Percentiles rank a stretch among this genome's conserved stretches.
Evolutionary conservation across 2,888 invertebrate genomes (phyloP).

Genomic region (Conomelus anceps): DNA sequence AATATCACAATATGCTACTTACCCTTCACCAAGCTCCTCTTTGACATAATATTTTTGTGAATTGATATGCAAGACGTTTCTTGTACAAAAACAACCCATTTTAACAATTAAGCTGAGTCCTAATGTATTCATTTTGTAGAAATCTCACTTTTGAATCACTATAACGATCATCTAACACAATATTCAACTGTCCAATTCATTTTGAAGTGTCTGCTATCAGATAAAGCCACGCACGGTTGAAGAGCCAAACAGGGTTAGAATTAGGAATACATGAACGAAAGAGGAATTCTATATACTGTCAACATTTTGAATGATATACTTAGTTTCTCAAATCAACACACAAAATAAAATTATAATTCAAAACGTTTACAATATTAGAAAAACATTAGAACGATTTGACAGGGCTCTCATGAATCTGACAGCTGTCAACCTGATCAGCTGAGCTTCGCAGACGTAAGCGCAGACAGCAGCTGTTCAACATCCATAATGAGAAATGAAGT

Average conservation of each 20-base stretch:
- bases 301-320: too few species aligned
- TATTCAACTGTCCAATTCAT: background rate
- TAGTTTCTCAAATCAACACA: too few species aligned
- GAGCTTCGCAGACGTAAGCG: too few species aligned
- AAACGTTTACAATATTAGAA: too few species aligned
- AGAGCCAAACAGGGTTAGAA: background rate
- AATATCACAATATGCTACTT: constrained; percentile 39
- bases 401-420: background rate
- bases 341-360: too few species aligned
- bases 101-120: constrained; percentile 62
- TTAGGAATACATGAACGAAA: background rate
- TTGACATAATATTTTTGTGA: constrained; percentile 60
- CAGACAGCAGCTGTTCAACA: too few species aligned
- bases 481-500: too few species aligned
- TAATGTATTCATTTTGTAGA: constrained; percentile 55
- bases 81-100: constrained; percentile 70
- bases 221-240: background rate
- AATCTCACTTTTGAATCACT: background rate
- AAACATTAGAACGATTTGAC: too few species aligned
- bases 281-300: background rate
- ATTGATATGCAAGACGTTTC: constrained; percentile 63
- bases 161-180: background rate
- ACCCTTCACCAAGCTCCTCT: constrained; percentile 72
- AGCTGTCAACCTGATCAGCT: background rate
- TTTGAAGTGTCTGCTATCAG: background rate